Conservation (phyloP, 1,140 invertebrate species). For the Anastrepha obliqua region DNA sequence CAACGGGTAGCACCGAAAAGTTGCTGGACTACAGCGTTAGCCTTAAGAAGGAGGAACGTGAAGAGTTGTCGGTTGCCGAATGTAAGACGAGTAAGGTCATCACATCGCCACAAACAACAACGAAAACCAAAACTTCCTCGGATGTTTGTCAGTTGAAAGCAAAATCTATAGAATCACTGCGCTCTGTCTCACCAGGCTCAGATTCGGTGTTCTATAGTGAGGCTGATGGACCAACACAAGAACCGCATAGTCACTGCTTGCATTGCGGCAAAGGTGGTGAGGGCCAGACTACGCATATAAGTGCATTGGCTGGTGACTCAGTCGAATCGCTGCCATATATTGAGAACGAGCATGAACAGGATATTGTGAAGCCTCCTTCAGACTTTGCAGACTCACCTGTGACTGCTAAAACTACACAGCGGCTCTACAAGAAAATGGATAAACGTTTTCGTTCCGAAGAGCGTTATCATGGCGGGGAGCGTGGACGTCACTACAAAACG, state of each 20-base stretch:
- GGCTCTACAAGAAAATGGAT: slow-evolving; percentile 87
- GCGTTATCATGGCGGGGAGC: slow-evolving; percentile 77
- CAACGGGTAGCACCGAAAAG: slow-evolving; percentile 65
- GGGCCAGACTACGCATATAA: slow-evolving; percentile 69
- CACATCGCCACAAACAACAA: slow-evolving; percentile 53
- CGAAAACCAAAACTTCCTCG: slow-evolving; percentile 68
- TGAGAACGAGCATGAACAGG: slow-evolving; percentile 75
- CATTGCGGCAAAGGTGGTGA: slow-evolving; percentile 87
- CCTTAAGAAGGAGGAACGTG: slow-evolving; percentile 47
- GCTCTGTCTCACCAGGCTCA: slow-evolving; percentile 89
- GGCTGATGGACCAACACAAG: slow-evolving; percentile 77
- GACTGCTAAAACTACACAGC: slow-evolving; percentile 75
- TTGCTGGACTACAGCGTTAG: slow-evolving; percentile 66
- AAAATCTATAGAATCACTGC: slow-evolving; percentile 87
- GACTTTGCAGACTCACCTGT: slow-evolving; percentile 90
- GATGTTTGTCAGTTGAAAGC: slow-evolving; percentile 81
- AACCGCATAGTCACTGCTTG: slow-evolving; percentile 79
- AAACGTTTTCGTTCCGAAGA: slow-evolving; percentile 90
- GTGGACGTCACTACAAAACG: slow-evolving; percentile 80
- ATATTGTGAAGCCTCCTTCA: slow-evolving; percentile 89
- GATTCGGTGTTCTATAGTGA: slow-evolving; percentile 92
- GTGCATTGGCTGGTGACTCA: slow-evolving; percentile 75
- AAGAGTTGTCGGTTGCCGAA: background rate
- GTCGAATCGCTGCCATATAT: slow-evolving; percentile 71
- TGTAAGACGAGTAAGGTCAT: slow-evolving; percentile 14